Conservation (phyloP, 2,797 vertebrate genomes). For the Karalla daura region DNA sequence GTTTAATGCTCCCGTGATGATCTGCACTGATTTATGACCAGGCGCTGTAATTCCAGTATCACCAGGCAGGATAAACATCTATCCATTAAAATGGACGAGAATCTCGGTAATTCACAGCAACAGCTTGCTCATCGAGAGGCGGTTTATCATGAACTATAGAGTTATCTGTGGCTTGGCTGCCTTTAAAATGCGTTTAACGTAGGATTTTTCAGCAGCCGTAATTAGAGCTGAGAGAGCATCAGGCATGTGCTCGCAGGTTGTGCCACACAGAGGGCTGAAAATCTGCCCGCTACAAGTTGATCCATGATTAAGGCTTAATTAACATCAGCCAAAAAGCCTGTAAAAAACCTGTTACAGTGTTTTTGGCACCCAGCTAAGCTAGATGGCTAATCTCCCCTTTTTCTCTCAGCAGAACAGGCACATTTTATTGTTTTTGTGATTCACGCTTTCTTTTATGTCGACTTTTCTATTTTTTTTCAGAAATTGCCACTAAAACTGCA, state of each 20-base stretch:
- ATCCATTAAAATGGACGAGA: neutral
- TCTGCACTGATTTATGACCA: neutral
- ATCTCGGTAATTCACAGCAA: slow-evolving; percentile 21
- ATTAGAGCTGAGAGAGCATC: slow-evolving; percentile 44
- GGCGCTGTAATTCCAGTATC: neutral
- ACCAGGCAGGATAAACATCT: too few relatives aligned
- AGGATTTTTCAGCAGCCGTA: slow-evolving; percentile 42
- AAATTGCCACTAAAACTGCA: slow-evolving; percentile 21
- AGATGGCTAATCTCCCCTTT: slow-evolving; percentile 23
- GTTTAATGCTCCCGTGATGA: neutral
- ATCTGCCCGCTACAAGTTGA: slow-evolving; percentile 48
- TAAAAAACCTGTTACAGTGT: slow-evolving; percentile 41
- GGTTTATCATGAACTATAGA: slow-evolving; percentile 20
- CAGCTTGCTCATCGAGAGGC: slow-evolving; percentile 30
- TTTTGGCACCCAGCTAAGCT: slow-evolving; percentile 35
- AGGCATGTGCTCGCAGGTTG: slow-evolving; percentile 42
- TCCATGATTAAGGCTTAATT: slow-evolving; percentile 62
- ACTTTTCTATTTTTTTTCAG: slow-evolving; percentile 8
- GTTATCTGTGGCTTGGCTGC: slow-evolving; percentile 17
- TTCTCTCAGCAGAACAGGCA: slow-evolving; percentile 12
- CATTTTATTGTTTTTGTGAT: slow-evolving; percentile 23
- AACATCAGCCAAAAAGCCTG: slow-evolving; percentile 41
- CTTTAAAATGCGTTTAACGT: slow-evolving; percentile 25
- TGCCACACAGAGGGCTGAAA: slow-evolving; percentile 22
- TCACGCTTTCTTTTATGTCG: neutral